Conservation (phyloP, 2,797 vertebrate genomes). For the Babyrousa celebensis region DNA sequence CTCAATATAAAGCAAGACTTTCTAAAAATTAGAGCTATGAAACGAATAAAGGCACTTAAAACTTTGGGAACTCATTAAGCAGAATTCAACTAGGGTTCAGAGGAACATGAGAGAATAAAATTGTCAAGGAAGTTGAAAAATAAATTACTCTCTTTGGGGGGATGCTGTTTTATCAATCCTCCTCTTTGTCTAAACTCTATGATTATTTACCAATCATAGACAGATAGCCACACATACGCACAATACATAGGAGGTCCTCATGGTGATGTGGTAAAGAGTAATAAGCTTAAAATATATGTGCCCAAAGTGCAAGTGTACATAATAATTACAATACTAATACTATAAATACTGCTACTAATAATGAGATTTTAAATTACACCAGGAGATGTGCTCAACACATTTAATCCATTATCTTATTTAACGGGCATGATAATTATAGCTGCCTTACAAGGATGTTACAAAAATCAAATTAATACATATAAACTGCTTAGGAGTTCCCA, state of each 20-base stretch:
- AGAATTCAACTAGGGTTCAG: not conserved
- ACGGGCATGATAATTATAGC: not conserved
- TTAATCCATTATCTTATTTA: not conserved
- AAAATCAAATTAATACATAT: not conserved
- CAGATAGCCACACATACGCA: not conserved
- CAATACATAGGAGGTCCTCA: not conserved
- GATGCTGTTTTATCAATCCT: not conserved
- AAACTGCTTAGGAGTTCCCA: not conserved
- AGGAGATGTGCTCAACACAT: not conserved
- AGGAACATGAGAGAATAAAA: not conserved
- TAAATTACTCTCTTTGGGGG: not conserved
- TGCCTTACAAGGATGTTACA: not conserved
- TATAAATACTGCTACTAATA: not conserved
- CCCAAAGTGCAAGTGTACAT: not conserved
- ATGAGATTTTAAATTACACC: not conserved
- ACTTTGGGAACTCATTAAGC: not conserved
- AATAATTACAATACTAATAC: not conserved
- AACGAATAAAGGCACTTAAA: slow-evolving; percentile 24
- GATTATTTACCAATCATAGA: not conserved
- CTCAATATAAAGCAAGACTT: not conserved
- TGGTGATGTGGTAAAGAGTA: not conserved
- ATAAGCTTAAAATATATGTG: not conserved
- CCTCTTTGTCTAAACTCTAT: slow-evolving; percentile 18
- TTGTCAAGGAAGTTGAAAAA: not conserved
- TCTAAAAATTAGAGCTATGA: not conserved